Conservation (phyloP, 2,888 invertebrate species). For the Automeris io region DNA sequence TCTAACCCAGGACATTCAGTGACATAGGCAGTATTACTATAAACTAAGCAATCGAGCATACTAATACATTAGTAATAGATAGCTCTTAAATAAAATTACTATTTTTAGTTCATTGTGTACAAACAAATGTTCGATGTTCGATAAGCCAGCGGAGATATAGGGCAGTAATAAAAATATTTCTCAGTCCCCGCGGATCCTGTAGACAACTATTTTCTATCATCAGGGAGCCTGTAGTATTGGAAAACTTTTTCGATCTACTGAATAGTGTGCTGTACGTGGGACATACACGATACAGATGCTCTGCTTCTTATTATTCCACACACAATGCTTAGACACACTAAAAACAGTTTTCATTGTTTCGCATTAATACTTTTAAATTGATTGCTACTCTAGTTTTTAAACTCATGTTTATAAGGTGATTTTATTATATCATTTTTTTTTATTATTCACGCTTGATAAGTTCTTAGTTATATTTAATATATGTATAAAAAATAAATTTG, state of each 20-base stretch:
- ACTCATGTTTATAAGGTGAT: too few relatives aligned
- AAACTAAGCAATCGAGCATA: too few relatives aligned
- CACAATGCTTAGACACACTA: constrained; percentile 46
- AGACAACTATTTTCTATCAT: constrained; percentile 63
- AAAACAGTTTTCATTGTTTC: constrained; percentile 48
- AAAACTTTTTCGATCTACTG: constrained; percentile 71
- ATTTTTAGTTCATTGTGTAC: constrained; percentile 6
- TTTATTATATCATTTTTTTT: too few relatives aligned
- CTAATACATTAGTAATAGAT: too few relatives aligned
- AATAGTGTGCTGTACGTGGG: constrained; percentile 60
- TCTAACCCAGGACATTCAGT: too few relatives aligned
- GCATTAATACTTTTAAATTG: constrained; percentile 30
- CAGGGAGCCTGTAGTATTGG: constrained; percentile 59
- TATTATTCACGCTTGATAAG: too few relatives aligned
- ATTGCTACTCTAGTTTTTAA: constrained; percentile 30
- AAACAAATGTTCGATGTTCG: too few relatives aligned
- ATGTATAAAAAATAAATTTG: too few relatives aligned
- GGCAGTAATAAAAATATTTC: constrained; percentile 4
- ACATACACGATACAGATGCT: constrained; percentile 60
- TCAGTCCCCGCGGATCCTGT: constrained; percentile 3
- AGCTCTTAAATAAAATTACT: too few relatives aligned
- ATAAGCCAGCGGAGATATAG: constrained; percentile 3
- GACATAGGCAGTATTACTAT: too few relatives aligned
- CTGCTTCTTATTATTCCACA: constrained; percentile 52
- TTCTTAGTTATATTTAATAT: too few relatives aligned